Evolutionary conservation across 2,113 vertebrate species (phyloP), one percentile per base, ranked within the genome.

Genomic region (Pelodiscus sinensis): DNA sequence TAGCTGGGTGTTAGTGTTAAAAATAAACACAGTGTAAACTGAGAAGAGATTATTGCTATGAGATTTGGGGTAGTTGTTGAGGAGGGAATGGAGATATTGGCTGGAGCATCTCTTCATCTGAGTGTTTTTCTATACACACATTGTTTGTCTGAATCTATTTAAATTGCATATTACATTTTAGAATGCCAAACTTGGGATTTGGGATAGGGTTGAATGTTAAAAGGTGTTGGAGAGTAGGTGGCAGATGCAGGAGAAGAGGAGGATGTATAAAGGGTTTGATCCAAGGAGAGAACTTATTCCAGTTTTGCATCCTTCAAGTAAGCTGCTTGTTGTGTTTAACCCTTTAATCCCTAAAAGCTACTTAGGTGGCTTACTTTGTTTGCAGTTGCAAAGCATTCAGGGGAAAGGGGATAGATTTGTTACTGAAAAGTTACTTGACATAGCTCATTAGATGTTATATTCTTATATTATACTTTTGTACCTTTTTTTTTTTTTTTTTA

Each of bases 301-400:
- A 6, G 65, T 92, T 90, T 89, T 84, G 16, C 87, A 92, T 52
- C 62, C 56, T 85, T 84, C 50, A 81, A 81, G 85, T 35, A 38
- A 56, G 22, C 86, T 88, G n/a, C 79, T 31, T 77, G 81, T 75
- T 25, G 79, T 38, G 25, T 44, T 94, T 75, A 87, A 90, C 88
- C 73, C 86, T 92, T 82, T 94, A 91, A 85, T 96, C 65, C 91
- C 78, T 71, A 50, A 87, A 93, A 60, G 78, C 73, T 90, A 87
- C 85, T 50, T 1, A 81, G 25, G 27, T 88, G 81, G 51, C 73
- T 94, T 88, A 79, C 92, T 86, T 92, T 96, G 82, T 91, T 90
- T 85, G 79, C 88, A 86, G 92, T 86, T 90, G 7, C 86, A 92
- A 56, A 88, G 68, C 89, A 57, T 50, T 77, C 73, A 77, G 11